Conservation (phyloP, 2,888 invertebrate genomes). For the Stenodema calcarata region DNA sequence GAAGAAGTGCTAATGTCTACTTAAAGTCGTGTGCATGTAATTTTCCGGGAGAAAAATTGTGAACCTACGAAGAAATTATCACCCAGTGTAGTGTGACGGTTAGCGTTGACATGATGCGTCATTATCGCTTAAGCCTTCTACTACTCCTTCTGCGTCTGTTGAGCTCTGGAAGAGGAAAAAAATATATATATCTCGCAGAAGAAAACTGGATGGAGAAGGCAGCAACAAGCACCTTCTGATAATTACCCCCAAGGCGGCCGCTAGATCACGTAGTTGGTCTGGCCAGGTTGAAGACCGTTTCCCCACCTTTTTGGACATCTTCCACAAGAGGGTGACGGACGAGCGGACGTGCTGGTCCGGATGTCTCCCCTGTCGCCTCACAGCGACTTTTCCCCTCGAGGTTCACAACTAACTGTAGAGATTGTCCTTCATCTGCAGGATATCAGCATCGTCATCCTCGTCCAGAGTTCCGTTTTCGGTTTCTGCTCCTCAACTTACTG, state of each 20-base stretch:
- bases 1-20: no score
- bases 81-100: not conserved
- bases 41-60: no score
- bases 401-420: not conserved
- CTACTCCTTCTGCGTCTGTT: not conserved
- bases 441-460: not conserved
- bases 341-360: not conserved
- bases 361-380: not conserved
- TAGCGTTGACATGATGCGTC: not conserved
- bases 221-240: not conserved
- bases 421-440: not conserved
- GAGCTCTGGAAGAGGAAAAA: not conserved
- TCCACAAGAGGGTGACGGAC: not conserved
- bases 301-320: not conserved
- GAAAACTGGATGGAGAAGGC: not conserved
- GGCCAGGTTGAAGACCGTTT: not conserved
- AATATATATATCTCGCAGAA: not conserved
- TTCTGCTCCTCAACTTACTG: not conserved
- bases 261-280: not conserved
- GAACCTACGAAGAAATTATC: not conserved
- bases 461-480: not conserved
- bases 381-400: not conserved
- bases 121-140: not conserved
- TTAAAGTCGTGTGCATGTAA: no score
- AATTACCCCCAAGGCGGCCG: not conserved